These are phyloP conservation scores for Druon quercuslanigerum DNA, from an alignment of 1,140 invertebrate genomes.

Conservation along the genomic window DNA sequence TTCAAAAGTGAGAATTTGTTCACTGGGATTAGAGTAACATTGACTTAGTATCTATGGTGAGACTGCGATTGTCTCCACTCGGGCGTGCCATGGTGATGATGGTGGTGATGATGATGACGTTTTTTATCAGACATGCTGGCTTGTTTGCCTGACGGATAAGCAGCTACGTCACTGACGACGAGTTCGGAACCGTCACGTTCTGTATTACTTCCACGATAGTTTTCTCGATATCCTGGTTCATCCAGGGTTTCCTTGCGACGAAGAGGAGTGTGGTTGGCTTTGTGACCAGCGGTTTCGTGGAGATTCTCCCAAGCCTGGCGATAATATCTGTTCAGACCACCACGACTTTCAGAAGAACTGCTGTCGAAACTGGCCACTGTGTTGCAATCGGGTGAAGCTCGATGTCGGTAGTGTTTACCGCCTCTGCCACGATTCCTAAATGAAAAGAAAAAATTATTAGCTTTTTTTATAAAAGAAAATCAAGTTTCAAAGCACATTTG, in stretches of 20 bases:
- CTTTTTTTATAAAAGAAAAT: background rate
- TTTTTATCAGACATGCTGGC: conserved; percentile 79
- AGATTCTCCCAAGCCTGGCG: conserved; percentile 94
- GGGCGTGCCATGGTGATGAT: conserved; percentile 81
- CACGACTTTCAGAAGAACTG: conserved; percentile 87
- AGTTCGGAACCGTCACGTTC: conserved; percentile 88
- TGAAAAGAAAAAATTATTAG: conserved; percentile 46
- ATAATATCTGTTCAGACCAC: conserved; percentile 89
- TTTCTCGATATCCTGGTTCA: conserved; percentile 78
- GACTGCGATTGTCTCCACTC: conserved; percentile 71
- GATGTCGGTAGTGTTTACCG: conserved; percentile 89
- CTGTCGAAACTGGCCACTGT: conserved; percentile 91
- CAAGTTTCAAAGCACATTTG: no score
- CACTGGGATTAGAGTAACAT: background rate
- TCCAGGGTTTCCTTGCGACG: conserved; percentile 84
- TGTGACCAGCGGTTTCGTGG: conserved; percentile 85
- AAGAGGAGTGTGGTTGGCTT: conserved; percentile 78
- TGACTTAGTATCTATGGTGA: conserved; percentile 70
- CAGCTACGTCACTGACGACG: conserved; percentile 84
- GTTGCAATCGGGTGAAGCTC: conserved; percentile 90
- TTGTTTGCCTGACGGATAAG: conserved; percentile 75
- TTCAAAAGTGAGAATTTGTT: background rate
- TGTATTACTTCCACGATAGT: conserved; percentile 75
- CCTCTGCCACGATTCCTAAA: conserved; percentile 80
- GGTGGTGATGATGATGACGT: conserved; percentile 88